These are phyloP conservation scores for Teinopalpus imperialis DNA, from an alignment of 2,888 invertebrate genomes.

Conservation along the genomic window DNA sequence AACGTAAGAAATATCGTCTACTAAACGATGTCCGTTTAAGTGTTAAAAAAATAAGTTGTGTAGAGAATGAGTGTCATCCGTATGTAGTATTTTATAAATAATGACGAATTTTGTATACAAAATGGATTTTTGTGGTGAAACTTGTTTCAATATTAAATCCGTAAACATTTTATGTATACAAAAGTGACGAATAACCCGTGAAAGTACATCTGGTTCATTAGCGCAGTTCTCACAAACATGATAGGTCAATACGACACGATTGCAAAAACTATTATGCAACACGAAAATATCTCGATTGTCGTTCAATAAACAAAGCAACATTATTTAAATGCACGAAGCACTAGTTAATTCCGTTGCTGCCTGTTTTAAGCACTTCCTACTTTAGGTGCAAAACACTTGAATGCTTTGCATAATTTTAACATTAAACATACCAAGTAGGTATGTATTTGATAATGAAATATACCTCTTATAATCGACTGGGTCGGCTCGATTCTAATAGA, in stretches of 20 bases:
- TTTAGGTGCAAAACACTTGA: neutral
- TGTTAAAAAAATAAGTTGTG: too few relatives aligned
- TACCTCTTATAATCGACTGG: too few relatives aligned
- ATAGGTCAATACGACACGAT: conserved; percentile 43
- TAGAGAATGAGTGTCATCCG: too few relatives aligned
- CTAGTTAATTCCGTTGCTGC: neutral
- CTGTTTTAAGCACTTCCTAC: neutral
- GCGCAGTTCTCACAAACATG: conserved; percentile 60
- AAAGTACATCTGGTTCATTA: conserved; percentile 62
- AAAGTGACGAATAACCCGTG: conserved; percentile 50
- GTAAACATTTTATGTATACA: conserved; percentile 36
- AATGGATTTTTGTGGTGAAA: conserved; percentile 4
- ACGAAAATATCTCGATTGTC: neutral
- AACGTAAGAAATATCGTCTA: too few relatives aligned
- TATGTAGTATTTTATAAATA: too few relatives aligned
- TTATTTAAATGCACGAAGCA: too few relatives aligned
- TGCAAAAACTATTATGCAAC: conserved; percentile 18
- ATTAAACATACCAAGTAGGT: neutral
- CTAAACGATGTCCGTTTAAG: too few relatives aligned
- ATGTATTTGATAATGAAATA: too few relatives aligned
- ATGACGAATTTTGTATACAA: too few relatives aligned
- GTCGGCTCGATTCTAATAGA: too few relatives aligned
- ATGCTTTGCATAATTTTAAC: neutral
- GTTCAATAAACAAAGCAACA: too few relatives aligned
- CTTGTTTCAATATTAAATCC: conserved; percentile 14